Evolutionary conservation across 2,113 vertebrate species (phyloP).

Genomic region (Sceloporus undulatus): DNA sequence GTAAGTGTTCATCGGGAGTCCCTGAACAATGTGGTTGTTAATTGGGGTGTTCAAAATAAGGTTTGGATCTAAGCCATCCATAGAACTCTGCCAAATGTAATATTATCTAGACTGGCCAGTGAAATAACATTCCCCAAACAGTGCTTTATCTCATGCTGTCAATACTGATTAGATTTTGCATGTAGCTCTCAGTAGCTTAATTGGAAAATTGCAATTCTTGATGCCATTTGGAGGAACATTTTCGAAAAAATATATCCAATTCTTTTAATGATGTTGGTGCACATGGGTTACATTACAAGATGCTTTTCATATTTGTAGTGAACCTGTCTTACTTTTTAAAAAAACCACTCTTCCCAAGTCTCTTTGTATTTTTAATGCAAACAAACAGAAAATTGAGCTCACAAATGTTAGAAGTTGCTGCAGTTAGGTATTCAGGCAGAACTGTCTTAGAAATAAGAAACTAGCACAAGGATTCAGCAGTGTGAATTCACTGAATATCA

Average conservation of each 20-base stretch:
- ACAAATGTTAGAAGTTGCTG: neutral
- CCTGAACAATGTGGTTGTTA: neutral
- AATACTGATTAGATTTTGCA: constrained; percentile 71
- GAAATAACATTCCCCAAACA: constrained; percentile 65
- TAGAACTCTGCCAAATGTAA: constrained; percentile 59
- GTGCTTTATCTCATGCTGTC: constrained; percentile 68
- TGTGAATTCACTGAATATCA: neutral
- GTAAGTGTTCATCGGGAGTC: constrained; percentile 2
- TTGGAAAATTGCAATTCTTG: constrained; percentile 68
- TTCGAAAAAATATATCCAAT: constrained; percentile 54
- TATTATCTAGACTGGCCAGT: constrained; percentile 38
- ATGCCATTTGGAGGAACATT: constrained; percentile 66
- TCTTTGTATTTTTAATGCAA: constrained; percentile 1
- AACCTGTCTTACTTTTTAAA: constrained; percentile 14
- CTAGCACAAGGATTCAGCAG: no score
- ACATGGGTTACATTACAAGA: constrained; percentile 51
- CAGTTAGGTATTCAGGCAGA: neutral
- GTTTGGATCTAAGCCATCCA: constrained; percentile 56
- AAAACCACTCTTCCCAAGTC: neutral
- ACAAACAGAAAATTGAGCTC: neutral
- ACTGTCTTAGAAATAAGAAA: neutral
- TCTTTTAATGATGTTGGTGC: constrained; percentile 51
- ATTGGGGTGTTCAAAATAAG: neutral
- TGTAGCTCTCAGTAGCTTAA: constrained; percentile 50
- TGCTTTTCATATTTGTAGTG: constrained; percentile 18